Conservation (phyloP, 2,888 invertebrate genomes). For the Cryptocephalus moraei region DNA sequence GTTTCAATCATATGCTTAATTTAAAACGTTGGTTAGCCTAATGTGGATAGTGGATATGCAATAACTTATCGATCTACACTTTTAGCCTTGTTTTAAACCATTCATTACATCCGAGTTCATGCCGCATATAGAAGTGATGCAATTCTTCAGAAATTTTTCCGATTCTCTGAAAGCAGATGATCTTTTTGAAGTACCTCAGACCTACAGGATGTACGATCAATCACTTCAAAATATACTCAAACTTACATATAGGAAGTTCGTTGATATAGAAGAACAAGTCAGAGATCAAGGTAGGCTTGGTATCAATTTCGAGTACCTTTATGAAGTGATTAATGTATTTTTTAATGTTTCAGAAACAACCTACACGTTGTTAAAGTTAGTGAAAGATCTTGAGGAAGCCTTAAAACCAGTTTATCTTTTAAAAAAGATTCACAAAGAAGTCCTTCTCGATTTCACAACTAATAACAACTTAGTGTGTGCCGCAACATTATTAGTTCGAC, state of each 20-base stretch:
- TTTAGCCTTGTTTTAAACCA: no score
- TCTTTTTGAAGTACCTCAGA: slow-evolving; percentile 19
- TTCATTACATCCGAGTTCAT: slow-evolving; percentile 28
- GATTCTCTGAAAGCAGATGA: slow-evolving; percentile 12
- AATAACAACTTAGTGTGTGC: slow-evolving; percentile 21
- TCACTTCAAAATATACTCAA: slow-evolving; percentile 24
- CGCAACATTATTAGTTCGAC: slow-evolving; percentile 22
- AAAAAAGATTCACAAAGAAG: slow-evolving; percentile 24
- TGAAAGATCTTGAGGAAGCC: slow-evolving; percentile 20
- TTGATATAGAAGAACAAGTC: slow-evolving; percentile 26
- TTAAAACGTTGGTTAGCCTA: no score
- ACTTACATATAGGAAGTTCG: slow-evolving; percentile 24
- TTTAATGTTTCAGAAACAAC: slow-evolving; percentile 26
- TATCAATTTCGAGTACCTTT: no score
- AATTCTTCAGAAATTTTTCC: slow-evolving; percentile 28
- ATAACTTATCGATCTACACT: no score
- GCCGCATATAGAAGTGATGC: slow-evolving; percentile 29
- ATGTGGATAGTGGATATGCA: no score
- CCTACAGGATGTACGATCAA: slow-evolving; percentile 28
- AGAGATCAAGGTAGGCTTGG: slow-evolving; percentile 31
- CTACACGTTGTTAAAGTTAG: slow-evolving; percentile 28
- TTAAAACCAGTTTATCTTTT: slow-evolving; percentile 25
- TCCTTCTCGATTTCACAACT: slow-evolving; percentile 18
- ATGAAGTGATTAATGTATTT: neutral
- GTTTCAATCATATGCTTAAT: no score